Evolutionary conservation across 1,140 invertebrate genomes (phyloP), one percentile per base, ranked within the genome.

Genomic region (Trachelipus rathkii): DNA sequence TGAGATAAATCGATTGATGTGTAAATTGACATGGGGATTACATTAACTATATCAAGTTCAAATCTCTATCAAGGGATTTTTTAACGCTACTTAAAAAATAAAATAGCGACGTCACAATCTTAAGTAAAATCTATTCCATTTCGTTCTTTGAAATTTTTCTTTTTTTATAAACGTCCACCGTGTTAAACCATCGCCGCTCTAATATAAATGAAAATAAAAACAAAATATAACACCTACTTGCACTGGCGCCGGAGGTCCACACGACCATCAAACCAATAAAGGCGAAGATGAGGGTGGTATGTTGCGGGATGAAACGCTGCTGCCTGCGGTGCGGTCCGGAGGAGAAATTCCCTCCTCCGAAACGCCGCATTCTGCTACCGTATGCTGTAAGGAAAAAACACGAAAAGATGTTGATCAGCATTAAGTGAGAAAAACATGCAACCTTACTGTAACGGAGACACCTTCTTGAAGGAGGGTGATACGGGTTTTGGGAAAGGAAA

Each of bases 381-480:
- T 3, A 3, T 60, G 50, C 50, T 60, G 50, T 60, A 60, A 60
- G 50, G 50, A 19, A 19, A 19, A 60, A 60, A 60, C 50, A 60
- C 50, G 11, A 60, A 60, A 60, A 60, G 11, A 60, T 19, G 50
- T 19, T 19, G 11, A 8, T 60, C 50, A 60, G 19, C 50, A 60
- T 60, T 15, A 60, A 60, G 1, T 60, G 50, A 60, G 50, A 19
- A 60, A 60, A 13, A 19, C 50, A 60, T 60, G 50, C 50, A 60
- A 60, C 50, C 50, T 60, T 60, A 60, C 50, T 60, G 50, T 60
- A 19, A 60, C 50, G 50, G 50, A 60, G 50, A 60, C 50, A 60
- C 50, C 50, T 60, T 33, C 33, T 33, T 33, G 33, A 33, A 33
- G 33, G 33, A 33, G 33, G 33, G 33, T 33, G 33, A 6, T 33